These are phyloP conservation scores for Caprella mutica DNA, from an alignment of 2,888 invertebrate species.

Conservation along the genomic window DNA sequence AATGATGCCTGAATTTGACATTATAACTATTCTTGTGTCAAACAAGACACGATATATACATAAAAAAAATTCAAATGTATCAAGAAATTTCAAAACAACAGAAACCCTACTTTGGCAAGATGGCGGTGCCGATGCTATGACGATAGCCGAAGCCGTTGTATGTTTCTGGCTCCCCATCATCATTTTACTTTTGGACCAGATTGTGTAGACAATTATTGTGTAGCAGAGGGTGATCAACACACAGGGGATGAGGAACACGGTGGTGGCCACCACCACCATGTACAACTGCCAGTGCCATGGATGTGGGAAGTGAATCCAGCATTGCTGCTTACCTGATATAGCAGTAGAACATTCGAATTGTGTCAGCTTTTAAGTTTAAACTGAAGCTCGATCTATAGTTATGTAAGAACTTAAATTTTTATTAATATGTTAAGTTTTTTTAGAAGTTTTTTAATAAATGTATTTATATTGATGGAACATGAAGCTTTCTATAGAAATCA, in stretches of 20 bases:
- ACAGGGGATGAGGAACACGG: constrained; percentile 74
- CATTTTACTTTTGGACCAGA: constrained; percentile 73
- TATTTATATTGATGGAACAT: too few species aligned
- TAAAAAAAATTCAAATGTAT: too few species aligned
- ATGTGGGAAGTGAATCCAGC: constrained; percentile 73
- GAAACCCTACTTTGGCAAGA: constrained; percentile 6
- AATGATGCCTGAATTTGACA: too few species aligned
- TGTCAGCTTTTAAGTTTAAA: too few species aligned
- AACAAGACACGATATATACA: too few species aligned
- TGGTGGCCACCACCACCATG: constrained; percentile 68
- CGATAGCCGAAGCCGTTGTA: constrained; percentile 1
- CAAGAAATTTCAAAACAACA: too few species aligned
- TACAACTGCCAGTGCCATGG: constrained; percentile 74
- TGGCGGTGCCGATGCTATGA: not conserved
- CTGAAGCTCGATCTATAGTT: too few species aligned
- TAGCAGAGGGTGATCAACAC: constrained; percentile 81
- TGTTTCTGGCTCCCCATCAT: not conserved
- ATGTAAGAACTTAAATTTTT: too few species aligned
- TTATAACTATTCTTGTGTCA: too few species aligned
- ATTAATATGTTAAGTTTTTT: too few species aligned
- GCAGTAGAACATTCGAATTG: not conserved
- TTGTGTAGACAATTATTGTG: constrained; percentile 77
- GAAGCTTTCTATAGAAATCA: too few species aligned
- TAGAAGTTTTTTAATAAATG: too few species aligned
- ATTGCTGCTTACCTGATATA: constrained; percentile 56